phyloP scores from a whole-genome alignment of 2,888 invertebrate genomes.

The Pandemis corylana region DNA sequence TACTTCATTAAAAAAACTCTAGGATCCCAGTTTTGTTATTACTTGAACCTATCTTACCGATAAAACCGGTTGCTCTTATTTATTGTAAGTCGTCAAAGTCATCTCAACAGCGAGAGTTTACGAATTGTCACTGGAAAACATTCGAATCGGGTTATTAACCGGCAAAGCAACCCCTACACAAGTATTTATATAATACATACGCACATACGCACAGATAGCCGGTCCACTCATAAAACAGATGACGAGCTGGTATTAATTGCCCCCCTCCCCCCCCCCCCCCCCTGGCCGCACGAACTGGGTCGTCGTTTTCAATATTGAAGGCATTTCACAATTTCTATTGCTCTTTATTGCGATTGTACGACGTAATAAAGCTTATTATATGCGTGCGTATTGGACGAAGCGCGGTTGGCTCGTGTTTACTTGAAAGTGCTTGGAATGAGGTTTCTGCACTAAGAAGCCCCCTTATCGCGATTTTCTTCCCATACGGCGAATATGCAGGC shows the following conservation, averaged over 20 bases:
- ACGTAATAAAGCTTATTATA: conserved; percentile 63
- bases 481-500: neutral
- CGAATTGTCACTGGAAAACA: neutral
- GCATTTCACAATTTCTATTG: conserved; percentile 79
- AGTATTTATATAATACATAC: conserved; percentile 6
- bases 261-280: conserved; percentile 46
- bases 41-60: too few relatives aligned
- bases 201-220: conserved; percentile 11
- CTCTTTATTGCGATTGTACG: conserved; percentile 69
- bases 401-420: neutral
- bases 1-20: too few relatives aligned
- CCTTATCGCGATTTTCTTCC: neutral
- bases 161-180: conserved; percentile 21
- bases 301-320: conserved; percentile 79
- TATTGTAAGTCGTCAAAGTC: too few relatives aligned
- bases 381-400: conserved; percentile 22
- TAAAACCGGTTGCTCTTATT: too few relatives aligned
- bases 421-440: neutral
- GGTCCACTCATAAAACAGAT: conserved; percentile 59
- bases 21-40: too few relatives aligned
- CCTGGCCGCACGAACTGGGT: conserved; percentile 68
- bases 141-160: conserved; percentile 1
- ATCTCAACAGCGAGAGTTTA: neutral
- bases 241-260: conserved; percentile 72
- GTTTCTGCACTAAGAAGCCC: neutral